A percentile compares a stretch with the other conserved stretches of the same genome.
Conservation (phyloP, 92 coral and sea anemone species). For the Zoanthus sociatus region DNA sequence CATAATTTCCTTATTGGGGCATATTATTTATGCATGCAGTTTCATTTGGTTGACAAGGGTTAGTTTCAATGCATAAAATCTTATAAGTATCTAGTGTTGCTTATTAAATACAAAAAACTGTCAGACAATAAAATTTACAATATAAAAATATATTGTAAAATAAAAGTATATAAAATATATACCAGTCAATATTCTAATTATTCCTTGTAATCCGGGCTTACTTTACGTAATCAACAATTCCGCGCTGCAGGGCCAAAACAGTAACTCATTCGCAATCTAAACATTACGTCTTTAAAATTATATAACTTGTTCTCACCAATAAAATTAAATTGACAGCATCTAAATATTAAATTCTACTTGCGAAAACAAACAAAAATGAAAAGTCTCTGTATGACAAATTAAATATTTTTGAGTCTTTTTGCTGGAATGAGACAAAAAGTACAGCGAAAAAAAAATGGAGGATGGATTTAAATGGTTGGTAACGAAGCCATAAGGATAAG, state of each 20-base stretch:
- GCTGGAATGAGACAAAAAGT: background rate
- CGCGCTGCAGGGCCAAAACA: background rate
- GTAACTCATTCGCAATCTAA: background rate
- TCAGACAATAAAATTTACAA: too few relatives aligned
- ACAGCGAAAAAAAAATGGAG: background rate
- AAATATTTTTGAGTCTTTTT: background rate
- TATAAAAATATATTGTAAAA: too few relatives aligned
- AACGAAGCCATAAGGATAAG: constrained; percentile 5
- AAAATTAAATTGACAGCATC: background rate
- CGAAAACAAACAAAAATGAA: background rate
- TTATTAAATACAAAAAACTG: too few relatives aligned
- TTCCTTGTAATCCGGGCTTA: background rate
- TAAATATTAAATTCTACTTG: background rate
- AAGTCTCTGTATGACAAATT: background rate
- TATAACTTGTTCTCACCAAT: background rate
- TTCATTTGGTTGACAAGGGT: too few relatives aligned
- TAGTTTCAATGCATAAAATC: too few relatives aligned
- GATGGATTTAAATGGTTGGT: background rate
- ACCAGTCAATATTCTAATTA: background rate
- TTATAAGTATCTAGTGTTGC: too few relatives aligned
- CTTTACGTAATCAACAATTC: background rate
- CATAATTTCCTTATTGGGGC: too few relatives aligned
- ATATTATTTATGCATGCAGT: too few relatives aligned
- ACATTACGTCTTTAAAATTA: background rate
- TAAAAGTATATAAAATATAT: too few relatives aligned